phyloP scores from a whole-genome alignment of 2,113 vertebrate species.

The Eleginops maclovinus region DNA sequence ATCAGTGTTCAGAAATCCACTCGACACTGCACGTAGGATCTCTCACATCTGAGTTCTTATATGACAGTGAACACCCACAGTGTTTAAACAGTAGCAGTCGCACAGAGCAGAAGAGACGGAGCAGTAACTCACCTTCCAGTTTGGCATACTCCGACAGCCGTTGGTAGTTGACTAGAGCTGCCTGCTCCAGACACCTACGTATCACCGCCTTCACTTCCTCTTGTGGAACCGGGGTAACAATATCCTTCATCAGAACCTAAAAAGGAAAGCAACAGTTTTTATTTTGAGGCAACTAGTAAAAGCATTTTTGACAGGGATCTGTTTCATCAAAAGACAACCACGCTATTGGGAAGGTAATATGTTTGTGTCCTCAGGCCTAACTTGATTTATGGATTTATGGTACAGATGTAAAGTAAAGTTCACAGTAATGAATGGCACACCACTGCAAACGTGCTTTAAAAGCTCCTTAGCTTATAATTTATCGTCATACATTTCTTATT shows the following conservation, averaged over 20 bases:
- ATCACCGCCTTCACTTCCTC: conserved; percentile 98
- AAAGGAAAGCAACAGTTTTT: conserved; percentile 35
- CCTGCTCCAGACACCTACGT: conserved; percentile 97
- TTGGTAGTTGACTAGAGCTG: conserved; percentile 97
- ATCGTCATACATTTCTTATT: no score
- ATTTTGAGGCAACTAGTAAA: not conserved
- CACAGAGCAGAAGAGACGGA: not conserved
- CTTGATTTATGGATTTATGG: no score
- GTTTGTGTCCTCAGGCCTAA: no score
- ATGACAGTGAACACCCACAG: not conserved
- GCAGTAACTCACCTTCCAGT: conserved; percentile 92
- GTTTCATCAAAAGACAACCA: no score
- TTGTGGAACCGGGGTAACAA: conserved; percentile 95
- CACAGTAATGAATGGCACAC: no score
- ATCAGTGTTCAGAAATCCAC: conserved; percentile 3
- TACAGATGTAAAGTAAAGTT: no score
- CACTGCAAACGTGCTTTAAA: no score
- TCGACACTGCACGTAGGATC: not conserved
- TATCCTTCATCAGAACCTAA: conserved; percentile 99
- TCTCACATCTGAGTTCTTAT: conserved; percentile 7
- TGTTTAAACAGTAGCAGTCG: not conserved
- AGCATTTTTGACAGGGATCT: not conserved
- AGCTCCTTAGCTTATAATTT: no score
- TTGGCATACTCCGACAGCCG: conserved; percentile 98
- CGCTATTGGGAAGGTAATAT: no score